These are phyloP conservation scores for Sinocyclocheilus rhinocerous DNA, from an alignment of 2,113 vertebrate genomes.

Conservation along the genomic window DNA sequence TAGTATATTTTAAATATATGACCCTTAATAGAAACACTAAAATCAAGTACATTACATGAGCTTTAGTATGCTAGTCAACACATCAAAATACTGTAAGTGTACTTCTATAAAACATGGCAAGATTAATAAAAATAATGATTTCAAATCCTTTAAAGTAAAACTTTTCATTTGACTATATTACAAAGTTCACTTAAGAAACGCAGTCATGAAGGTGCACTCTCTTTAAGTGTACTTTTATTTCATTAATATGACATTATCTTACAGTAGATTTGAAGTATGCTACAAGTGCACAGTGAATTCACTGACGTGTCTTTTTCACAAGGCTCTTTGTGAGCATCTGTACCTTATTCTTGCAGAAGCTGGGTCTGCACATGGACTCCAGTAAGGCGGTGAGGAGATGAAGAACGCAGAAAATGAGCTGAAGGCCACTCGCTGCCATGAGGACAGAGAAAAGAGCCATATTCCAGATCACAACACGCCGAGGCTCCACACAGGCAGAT, in stretches of 20 bases:
- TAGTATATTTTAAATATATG: neutral
- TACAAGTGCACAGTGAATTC: neutral
- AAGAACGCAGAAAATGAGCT: constrained; percentile 66
- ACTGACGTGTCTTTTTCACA: neutral
- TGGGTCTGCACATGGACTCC: constrained; percentile 69
- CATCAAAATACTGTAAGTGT: neutral
- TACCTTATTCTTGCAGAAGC: constrained; percentile 67
- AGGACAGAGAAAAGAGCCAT: constrained; percentile 71
- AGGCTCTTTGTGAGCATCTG: neutral
- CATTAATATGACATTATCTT: neutral
- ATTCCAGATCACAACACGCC: constrained; percentile 73
- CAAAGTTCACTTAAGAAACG: neutral
- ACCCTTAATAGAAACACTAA: neutral
- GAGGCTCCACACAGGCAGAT: constrained; percentile 68
- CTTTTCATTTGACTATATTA: neutral
- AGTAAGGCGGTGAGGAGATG: constrained; percentile 68
- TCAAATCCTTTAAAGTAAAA: neutral
- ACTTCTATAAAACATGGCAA: neutral
- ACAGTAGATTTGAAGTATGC: neutral
- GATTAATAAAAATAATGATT: neutral
- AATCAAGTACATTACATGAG: neutral
- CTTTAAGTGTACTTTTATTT: neutral
- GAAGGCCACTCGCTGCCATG: constrained; percentile 63
- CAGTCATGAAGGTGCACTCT: neutral
- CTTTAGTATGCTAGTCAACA: neutral